Evolutionary conservation across 2,113 vertebrate species (phyloP), one percentile per base, ranked within the genome.

Genomic region (Phalacrocorax carbo): DNA sequence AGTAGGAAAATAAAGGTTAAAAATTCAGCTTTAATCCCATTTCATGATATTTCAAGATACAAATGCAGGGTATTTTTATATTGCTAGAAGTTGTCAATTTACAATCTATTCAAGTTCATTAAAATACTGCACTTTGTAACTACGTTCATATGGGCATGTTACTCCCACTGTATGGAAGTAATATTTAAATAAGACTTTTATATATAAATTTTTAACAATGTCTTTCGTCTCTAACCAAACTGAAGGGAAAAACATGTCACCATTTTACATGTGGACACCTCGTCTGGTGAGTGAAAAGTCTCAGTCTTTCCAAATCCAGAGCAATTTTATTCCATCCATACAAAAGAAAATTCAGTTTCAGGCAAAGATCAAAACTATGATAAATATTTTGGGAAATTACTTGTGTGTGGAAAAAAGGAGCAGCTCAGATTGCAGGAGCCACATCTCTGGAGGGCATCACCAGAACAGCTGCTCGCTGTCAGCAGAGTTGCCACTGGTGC

Each of bases 301-400:
- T 55, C 51, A 17, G 5, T 42, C 62, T 62, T 81, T 65, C 38
- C 87, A 82, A 94, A 93, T 38, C 38, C 38, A 25, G 32, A 81
- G 69, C 17, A 80, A 83, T 55, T 71, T 65, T 60, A 10, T 51
- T 83, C 54, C 64, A 92, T 55, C 15, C 68, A 68, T 15, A 86
- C 72, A 78, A 77, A 70, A 86, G 62, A 95, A 96, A 94, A 29
- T 66, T 93, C 44, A 8, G 22, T 92, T 95, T 94, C 51, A 29
- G 68, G 82, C 68, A 93, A 94, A 94, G 69, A 93, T 73, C 54
- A 93, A 96, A 91, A 66, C 82, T 71, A 51, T 4, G n/a, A 66
- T 64, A 95, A 94, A 78, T 95, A 95, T 72, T 95, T 96, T 55
- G 61, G 76, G 90, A 96, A 95, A 78, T 86, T 42, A 82, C 54